A percentile compares a stretch with the other conserved stretches of the same genome.
Conservation (phyloP, 2,113 vertebrate species). For the Holacanthus passer region DNA sequence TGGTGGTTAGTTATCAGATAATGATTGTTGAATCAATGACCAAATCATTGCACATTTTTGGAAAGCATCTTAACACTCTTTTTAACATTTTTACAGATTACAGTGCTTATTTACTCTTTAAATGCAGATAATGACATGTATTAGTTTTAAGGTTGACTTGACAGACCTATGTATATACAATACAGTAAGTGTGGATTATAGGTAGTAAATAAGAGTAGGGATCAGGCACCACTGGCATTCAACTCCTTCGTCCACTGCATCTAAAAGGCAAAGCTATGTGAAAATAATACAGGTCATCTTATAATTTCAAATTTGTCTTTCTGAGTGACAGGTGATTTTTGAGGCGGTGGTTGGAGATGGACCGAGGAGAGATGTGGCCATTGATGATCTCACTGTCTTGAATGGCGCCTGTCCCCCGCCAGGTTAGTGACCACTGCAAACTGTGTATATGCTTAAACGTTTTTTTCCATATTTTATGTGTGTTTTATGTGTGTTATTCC, state of each 20-base stretch:
- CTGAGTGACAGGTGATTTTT: conserved; percentile 79
- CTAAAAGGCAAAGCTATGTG: not conserved
- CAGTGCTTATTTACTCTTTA: too few species aligned
- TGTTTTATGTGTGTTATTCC: conserved; percentile 11
- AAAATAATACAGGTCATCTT: not conserved
- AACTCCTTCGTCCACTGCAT: too few species aligned
- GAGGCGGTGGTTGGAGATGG: conserved; percentile 76
- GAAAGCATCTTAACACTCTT: too few species aligned
- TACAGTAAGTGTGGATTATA: too few species aligned
- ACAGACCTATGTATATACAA: too few species aligned
- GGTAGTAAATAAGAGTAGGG: too few species aligned
- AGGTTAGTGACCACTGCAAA: conserved; percentile 62
- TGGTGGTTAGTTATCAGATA: not conserved
- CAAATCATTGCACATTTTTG: not conserved
- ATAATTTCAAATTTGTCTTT: not conserved
- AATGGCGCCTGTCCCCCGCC: conserved; percentile 79
- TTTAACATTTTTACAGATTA: too few species aligned
- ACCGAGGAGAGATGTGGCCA: conserved; percentile 74
- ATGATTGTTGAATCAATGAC: not conserved
- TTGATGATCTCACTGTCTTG: conserved; percentile 81
- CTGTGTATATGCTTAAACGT: not conserved
- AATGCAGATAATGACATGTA: too few species aligned
- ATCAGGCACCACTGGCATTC: too few species aligned
- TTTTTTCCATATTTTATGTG: too few species aligned
- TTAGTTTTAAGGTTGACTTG: too few species aligned